These are phyloP conservation scores for Anolis sagrei DNA, from an alignment of 2,113 vertebrate species.

Conservation along the genomic window DNA sequence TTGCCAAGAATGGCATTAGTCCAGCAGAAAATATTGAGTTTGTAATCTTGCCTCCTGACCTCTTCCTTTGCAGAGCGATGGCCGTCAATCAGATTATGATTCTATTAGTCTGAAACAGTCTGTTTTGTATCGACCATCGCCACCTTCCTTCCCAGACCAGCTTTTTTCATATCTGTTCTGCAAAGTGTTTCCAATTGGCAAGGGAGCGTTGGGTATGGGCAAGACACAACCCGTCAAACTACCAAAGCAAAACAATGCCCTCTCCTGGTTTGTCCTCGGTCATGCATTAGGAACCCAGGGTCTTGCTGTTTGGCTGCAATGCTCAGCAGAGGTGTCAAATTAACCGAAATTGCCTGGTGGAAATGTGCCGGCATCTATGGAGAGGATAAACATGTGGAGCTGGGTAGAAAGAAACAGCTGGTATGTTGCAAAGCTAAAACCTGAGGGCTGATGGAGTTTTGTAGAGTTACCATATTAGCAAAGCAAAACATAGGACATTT, in stretches of 20 bases:
- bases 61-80: background rate
- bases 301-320: background rate
- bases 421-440: no score
- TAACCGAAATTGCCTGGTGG: background rate
- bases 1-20: no score
- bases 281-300: fast-evolving
- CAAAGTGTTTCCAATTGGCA: background rate
- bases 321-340: background rate
- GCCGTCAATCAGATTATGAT: background rate
- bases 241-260: slow-evolving; percentile 19
- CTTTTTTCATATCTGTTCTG: no score
- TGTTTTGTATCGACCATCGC: background rate
- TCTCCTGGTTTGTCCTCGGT: slow-evolving; percentile 30
- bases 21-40: background rate
- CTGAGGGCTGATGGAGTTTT: background rate
- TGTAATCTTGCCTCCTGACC: no score
- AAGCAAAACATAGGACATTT: no score
- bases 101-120: slow-evolving; percentile 45
- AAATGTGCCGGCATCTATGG: background rate
- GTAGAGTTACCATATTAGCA: no score
- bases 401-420: background rate
- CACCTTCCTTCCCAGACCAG: background rate
- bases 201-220: no score
- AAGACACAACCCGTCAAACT: background rate
- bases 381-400: background rate